A percentile compares a stretch with the other conserved stretches of the same genome.
These are phyloP conservation scores for Oenanthe oenanthe DNA, from an alignment of 2,113 vertebrate genomes.

Conservation along the genomic window DNA sequence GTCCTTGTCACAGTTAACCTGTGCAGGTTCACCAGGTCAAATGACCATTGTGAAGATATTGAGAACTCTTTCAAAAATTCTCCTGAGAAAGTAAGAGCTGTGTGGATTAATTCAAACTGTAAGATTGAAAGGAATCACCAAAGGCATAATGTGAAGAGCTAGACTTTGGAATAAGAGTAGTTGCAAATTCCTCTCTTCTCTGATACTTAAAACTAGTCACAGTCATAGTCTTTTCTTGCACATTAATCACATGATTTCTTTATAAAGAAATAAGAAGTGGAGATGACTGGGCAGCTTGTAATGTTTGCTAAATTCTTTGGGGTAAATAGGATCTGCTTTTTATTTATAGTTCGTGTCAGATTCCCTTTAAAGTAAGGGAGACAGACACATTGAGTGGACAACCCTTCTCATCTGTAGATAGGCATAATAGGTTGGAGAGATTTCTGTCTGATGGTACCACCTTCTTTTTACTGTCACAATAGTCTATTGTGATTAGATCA, in stretches of 20 bases:
- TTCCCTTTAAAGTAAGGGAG: background rate
- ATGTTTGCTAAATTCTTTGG: slow-evolving; percentile 22
- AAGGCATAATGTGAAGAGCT: background rate
- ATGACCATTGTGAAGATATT: slow-evolving; percentile 74
- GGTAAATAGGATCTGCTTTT: slow-evolving; percentile 26
- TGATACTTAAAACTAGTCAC: background rate
- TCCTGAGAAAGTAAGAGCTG: slow-evolving; percentile 75
- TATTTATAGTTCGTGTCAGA: background rate
- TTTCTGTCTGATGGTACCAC: background rate
- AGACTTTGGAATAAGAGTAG: background rate
- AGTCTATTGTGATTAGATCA: background rate
- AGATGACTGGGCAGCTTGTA: slow-evolving; percentile 6
- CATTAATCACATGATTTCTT: background rate
- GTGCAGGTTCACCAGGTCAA: slow-evolving; percentile 69
- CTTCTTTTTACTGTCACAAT: background rate
- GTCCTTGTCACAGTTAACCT: slow-evolving; percentile 71
- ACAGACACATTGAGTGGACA: background rate
- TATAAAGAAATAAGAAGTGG: slow-evolving; percentile 11
- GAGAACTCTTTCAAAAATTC: slow-evolving; percentile 67
- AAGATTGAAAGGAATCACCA: background rate
- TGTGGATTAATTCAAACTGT: background rate
- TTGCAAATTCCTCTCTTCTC: background rate
- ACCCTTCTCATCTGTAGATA: background rate
- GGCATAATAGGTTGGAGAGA: background rate
- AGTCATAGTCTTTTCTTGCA: background rate